Evolutionary conservation across 2,797 vertebrate genomes (phyloP), one percentile per base, ranked within the genome.

Genomic region (Telmatherina bonti): DNA sequence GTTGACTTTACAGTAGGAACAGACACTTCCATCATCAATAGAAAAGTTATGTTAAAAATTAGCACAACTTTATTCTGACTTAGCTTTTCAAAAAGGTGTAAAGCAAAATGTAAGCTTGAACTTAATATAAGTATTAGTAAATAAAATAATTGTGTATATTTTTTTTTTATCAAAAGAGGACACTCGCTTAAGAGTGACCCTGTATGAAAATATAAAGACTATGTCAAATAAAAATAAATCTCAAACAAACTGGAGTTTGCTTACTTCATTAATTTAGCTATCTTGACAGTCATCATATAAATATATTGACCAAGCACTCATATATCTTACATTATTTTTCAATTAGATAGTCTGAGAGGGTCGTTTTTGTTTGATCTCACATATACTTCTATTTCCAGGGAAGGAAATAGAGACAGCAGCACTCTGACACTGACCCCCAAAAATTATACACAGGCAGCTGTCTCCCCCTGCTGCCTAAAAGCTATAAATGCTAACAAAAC

Each of bases 401-500:
- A 13, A 38, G 26, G 15, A 38, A 41, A 52, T 26, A 13, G 49
- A 52, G 22, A 45, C 12, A 53, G 13, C 26, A 53, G 51, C 15
- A 13, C 49, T 26, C 24, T 13, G 20, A 22, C 22, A 52, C 5
- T 16, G 16, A 16, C 16, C 16, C 16, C 1, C 6, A 16, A 16
- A 41, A 33, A 33, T 9, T 4, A 53, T 0, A 16, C 2, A 26
- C 5, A 27, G 16, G 52, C n/a, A 30, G 0, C 1, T 70, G 33
- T 78, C 86, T 76, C 85, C 83, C 83, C 79, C 86, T 89, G 52
- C 54, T 87, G 89, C 16, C 65, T 27, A 1, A 74, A 60, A 52
- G 20, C 4, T 52, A 36, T 10, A 81, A 64, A 26, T 41, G n/a
- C 55, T 2, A 52, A 7, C 7, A 4, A n/a, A 5, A 15, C 5